phyloP scores from a whole-genome alignment of 2,888 invertebrate genomes.

The Meiosimyza platycephala region DNA sequence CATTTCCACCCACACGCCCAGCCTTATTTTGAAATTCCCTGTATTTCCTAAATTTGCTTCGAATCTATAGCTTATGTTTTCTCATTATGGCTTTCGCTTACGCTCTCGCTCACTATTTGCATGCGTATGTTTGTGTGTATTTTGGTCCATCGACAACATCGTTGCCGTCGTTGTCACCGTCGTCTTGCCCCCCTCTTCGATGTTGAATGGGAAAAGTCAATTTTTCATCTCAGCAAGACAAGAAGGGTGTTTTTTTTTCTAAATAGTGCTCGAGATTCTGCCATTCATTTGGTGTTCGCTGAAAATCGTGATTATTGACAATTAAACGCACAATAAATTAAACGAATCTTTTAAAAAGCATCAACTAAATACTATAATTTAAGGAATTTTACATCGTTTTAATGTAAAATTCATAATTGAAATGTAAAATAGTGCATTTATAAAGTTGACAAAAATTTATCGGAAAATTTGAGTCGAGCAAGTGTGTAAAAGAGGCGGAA shows the following conservation, averaged over 20 bases:
- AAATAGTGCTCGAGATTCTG: constrained; percentile 34
- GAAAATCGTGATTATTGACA: constrained; percentile 32
- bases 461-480: constrained; percentile 3
- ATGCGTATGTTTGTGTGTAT: constrained; percentile 9
- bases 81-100: not conserved
- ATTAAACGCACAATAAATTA: constrained; percentile 36
- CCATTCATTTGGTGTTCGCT: constrained; percentile 27
- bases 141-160: constrained; percentile 26
- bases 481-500: not conserved
- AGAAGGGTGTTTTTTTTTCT: constrained; percentile 55
- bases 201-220: constrained; percentile 49
- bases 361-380: not conserved
- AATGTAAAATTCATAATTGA: constrained; percentile 17
- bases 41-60: not conserved
- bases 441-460: constrained; percentile 11
- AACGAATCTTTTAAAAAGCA: constrained; percentile 31
- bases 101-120: not conserved
- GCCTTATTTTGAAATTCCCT: not conserved
- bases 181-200: constrained; percentile 1
- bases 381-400: constrained; percentile 9
- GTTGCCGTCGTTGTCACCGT: not conserved
- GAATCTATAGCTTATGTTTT: constrained; percentile 6
- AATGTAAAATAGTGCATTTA: constrained; percentile 18
- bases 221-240: constrained; percentile 53
- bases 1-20: not conserved